A percentile compares a stretch with the other conserved stretches of the same genome.
Conservation (phyloP, 2,888 invertebrate genomes). For the Helicoverpa assulta region DNA sequence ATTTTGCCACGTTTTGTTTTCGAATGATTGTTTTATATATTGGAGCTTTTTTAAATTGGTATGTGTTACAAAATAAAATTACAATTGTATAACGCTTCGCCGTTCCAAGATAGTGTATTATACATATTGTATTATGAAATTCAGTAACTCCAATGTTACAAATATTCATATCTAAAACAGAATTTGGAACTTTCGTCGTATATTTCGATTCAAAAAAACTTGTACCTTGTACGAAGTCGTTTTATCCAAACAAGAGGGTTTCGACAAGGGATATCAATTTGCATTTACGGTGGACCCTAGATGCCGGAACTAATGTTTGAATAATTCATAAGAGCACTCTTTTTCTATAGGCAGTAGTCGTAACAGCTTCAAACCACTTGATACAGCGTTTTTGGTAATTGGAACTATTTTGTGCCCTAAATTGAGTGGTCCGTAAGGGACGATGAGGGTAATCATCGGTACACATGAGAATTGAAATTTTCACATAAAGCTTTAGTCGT, state of each 20-base stretch:
- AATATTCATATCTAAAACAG: neutral
- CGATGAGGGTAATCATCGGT: neutral
- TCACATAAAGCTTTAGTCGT: no score
- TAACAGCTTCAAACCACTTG: neutral
- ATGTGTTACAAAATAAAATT: neutral
- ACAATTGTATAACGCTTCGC: neutral
- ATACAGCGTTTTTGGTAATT: slow-evolving; percentile 6
- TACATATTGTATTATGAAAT: neutral
- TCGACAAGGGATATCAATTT: slow-evolving; percentile 28
- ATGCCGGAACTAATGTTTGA: slow-evolving; percentile 31
- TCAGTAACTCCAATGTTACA: neutral
- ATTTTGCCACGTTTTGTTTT: neutral
- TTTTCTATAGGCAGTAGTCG: slow-evolving; percentile 21
- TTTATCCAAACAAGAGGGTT: slow-evolving; percentile 17
- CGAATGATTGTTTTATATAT: slow-evolving; percentile 9
- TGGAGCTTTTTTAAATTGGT: neutral
- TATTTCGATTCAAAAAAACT: slow-evolving; percentile 1
- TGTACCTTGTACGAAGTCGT: neutral
- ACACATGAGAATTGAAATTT: neutral
- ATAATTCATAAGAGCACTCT: slow-evolving; percentile 44
- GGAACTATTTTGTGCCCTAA: slow-evolving; percentile 18
- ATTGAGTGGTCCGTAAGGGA: neutral
- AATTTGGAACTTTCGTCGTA: neutral
- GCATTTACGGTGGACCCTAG: slow-evolving; percentile 27
- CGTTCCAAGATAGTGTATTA: neutral